Evolutionary conservation across 2,113 vertebrate genomes (phyloP).

Genomic region (Phainopepla nitens): DNA sequence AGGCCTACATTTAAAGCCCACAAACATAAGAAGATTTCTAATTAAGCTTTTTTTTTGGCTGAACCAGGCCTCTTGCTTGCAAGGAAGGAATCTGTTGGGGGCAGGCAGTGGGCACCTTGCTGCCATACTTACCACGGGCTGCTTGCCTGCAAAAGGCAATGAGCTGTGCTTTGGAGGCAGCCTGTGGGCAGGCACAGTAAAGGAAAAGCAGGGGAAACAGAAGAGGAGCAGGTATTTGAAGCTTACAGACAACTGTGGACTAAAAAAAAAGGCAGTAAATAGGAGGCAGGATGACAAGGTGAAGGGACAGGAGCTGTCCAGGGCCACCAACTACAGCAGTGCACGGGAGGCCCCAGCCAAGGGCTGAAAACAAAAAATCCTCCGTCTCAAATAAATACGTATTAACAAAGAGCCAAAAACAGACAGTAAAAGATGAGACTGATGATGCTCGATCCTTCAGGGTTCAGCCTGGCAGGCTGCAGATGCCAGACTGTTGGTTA

Average conservation of each 20-base stretch:
- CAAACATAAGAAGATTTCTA: neutral
- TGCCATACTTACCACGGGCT: rapidly evolving
- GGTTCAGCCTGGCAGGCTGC: neutral
- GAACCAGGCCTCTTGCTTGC: neutral
- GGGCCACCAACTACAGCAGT: neutral
- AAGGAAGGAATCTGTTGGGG: neutral
- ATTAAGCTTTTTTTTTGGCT: neutral
- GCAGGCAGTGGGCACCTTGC: neutral
- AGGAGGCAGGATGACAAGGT: neutral
- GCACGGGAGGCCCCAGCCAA: neutral
- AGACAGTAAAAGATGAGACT: neutral
- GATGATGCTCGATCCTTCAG: neutral
- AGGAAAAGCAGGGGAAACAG: neutral
- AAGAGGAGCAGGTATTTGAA: neutral
- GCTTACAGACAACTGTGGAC: neutral
- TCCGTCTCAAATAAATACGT: neutral
- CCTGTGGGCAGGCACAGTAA: neutral
- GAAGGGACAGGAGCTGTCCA: neutral
- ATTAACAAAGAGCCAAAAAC: neutral
- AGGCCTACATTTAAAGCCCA: neutral
- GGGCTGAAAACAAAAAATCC: neutral
- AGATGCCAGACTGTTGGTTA: neutral
- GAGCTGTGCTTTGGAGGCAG: neutral
- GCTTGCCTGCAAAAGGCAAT: neutral
- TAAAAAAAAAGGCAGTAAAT: neutral